phyloP scores from a whole-genome alignment of 1,140 invertebrate genomes.

The Orius insidiosus region DNA sequence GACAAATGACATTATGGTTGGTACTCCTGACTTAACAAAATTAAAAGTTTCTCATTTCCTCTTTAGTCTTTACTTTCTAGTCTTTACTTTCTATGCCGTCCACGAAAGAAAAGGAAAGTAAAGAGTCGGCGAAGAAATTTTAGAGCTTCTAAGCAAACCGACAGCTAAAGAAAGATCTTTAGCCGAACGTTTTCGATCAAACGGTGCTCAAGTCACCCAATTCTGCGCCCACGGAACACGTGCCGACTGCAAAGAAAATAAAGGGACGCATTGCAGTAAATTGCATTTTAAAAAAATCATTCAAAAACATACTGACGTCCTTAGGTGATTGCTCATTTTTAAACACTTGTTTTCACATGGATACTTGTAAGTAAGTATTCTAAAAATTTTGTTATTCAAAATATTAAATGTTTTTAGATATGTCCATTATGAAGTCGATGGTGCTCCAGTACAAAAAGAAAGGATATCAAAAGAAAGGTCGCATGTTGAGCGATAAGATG shows the following conservation, averaged over 20 bases:
- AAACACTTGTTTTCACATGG: slow-evolving; percentile 98
- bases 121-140: slow-evolving; percentile 88
- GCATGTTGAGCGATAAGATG: slow-evolving; percentile 30
- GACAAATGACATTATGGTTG: slow-evolving; percentile 47
- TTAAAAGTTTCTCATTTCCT: too few species aligned
- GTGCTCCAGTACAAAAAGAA: slow-evolving; percentile 19
- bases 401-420: slow-evolving; percentile 37
- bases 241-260: slow-evolving; percentile 63
- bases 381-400: too few species aligned
- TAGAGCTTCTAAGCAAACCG: slow-evolving; percentile 83
- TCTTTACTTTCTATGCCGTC: slow-evolving; percentile 84
- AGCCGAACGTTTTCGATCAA: slow-evolving; percentile 86
- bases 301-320: slow-evolving; percentile 86
- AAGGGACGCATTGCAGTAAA: slow-evolving; percentile 56
- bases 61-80: slow-evolving; percentile 27
- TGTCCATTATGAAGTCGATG: slow-evolving; percentile 86
- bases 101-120: slow-evolving; percentile 85
- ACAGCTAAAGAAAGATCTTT: slow-evolving; percentile 89
- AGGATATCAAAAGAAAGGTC: slow-evolving; percentile 7
- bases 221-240: slow-evolving; percentile 91
- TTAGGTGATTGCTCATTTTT: slow-evolving; percentile 94
- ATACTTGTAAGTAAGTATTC: slow-evolving; percentile 76
- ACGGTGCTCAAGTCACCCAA: slow-evolving; percentile 65
- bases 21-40: too few species aligned
- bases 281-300: slow-evolving; percentile 97